Evolutionary conservation across 2,113 vertebrate species (phyloP), one percentile per base, ranked within the genome.

Genomic region (Corythaeola cristata): DNA sequence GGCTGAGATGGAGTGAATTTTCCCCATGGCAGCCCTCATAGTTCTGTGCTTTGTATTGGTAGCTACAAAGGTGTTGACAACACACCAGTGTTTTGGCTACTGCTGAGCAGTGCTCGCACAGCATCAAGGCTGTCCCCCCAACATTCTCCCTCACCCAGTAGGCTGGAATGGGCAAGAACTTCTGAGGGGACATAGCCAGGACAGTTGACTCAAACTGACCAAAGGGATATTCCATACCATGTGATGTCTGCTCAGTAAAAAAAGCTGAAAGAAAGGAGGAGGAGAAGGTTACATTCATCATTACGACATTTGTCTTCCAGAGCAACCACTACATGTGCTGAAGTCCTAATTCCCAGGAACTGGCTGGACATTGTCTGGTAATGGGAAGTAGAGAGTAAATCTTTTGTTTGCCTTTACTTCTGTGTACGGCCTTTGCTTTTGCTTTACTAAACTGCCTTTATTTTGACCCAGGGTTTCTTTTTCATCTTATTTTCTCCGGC

Each of bases 291-390:
- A 9, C 12, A 35, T 83, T 62, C 2, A 0, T n/a, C 53, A 21
- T 68, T 30, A 56, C 8, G 19, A 32, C 5, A 17, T 44, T 44
- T 44, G 6, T 11, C 49, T 63, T 63, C 24, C 2, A 2, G 17
- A 63, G 30, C 3, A 55, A 47, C 16, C 2, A 2, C 24, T 68
- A 47, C 1, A 1, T 2, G 2, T 5, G 69, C 21, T 35, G 41
- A 85, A 78, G 22, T 12, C 21, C 32, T 64, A 1, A 15, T 71
- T 78, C 44, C 26, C 3, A 6, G 41, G 32, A 64, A 50, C 18
- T 37, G 58, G 15, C 26, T 72, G 28, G 32, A 44, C 3, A 16
- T 33, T 3, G 1, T 35, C 12, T 50, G 26, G 12, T 72, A 27
- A 64, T 37, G 15, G 9, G 50, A 58, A 72, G 24, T 6, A 76